Conservation (phyloP, 2,113 vertebrate genomes). For the Bothrops jararaca region DNA sequence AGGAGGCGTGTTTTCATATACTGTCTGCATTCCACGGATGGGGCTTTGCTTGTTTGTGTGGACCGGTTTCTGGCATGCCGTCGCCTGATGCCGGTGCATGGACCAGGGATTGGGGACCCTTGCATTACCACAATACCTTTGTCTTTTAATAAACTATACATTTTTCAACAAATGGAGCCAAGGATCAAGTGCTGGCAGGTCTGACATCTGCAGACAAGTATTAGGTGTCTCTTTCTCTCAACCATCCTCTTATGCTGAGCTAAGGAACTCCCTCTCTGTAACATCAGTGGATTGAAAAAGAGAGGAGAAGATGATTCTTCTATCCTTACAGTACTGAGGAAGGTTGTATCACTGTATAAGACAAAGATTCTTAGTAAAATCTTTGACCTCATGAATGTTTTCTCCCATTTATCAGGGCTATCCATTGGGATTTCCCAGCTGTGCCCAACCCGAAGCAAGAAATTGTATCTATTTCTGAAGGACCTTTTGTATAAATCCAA, state of each 20-base stretch:
- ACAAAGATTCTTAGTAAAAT: no score
- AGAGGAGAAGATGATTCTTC: not conserved
- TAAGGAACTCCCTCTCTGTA: not conserved
- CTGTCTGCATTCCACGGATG: no score
- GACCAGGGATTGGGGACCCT: no score
- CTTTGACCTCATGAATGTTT: no score
- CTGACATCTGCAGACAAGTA: not conserved
- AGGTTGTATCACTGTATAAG: no score
- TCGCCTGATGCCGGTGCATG: no score
- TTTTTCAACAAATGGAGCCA: not conserved
- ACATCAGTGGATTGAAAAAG: not conserved
- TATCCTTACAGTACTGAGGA: no score
- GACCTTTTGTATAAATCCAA: not conserved
- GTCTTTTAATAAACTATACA: not conserved
- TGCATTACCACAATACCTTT: not conserved
- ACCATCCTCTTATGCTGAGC: not conserved
- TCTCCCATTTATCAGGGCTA: no score
- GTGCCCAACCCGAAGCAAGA: not conserved
- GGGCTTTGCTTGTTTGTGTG: no score
- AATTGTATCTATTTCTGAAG: not conserved
- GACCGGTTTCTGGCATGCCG: no score
- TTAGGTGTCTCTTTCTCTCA: not conserved
- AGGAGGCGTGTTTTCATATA: no score
- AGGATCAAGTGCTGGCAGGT: not conserved
- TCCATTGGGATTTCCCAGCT: no score